Evolutionary conservation across 92 coral and sea anemone species (phyloP).

Genomic region (Chrysogorgia sp.): DNA sequence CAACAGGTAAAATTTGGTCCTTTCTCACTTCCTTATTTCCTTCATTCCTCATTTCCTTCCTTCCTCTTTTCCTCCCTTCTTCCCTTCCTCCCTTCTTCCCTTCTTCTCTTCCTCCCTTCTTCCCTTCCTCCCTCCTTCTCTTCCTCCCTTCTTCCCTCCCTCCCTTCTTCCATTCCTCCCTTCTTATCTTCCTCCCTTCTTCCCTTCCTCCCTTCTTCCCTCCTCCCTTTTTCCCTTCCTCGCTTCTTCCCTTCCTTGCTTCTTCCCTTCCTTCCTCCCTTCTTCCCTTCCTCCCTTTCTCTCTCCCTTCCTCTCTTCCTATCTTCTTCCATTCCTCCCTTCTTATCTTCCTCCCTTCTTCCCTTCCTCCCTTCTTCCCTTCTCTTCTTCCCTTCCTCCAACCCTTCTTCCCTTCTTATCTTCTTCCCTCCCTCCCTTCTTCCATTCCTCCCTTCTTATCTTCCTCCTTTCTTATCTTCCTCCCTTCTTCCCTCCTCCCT

Average conservation of each 20-base stretch:
- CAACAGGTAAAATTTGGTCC: slow-evolving; percentile 72
- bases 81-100: background rate
- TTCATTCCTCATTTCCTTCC: too few species aligned
- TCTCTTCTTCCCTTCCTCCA: background rate
- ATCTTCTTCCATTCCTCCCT: background rate
- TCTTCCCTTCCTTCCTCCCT: background rate
- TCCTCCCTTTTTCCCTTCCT: too few species aligned
- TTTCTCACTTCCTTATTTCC: background rate
- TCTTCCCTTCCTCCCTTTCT: too few species aligned
- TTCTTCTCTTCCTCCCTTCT: background rate
- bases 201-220: too few species aligned
- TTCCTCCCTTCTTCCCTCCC: background rate
- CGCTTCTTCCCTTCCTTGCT: background rate
- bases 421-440: too few species aligned
- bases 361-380: too few species aligned
- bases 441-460: background rate
- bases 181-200: background rate
- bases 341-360: too few species aligned
- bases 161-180: background rate
- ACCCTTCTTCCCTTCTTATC: too few species aligned
- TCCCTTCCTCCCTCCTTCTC: too few species aligned
- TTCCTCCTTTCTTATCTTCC: background rate
- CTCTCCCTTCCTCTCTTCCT: background rate
- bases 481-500: too few species aligned
- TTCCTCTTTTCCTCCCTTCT: too few species aligned